Evolutionary conservation across 2,797 vertebrate genomes (phyloP).

Genomic region (Sebastes diaconus): DNA sequence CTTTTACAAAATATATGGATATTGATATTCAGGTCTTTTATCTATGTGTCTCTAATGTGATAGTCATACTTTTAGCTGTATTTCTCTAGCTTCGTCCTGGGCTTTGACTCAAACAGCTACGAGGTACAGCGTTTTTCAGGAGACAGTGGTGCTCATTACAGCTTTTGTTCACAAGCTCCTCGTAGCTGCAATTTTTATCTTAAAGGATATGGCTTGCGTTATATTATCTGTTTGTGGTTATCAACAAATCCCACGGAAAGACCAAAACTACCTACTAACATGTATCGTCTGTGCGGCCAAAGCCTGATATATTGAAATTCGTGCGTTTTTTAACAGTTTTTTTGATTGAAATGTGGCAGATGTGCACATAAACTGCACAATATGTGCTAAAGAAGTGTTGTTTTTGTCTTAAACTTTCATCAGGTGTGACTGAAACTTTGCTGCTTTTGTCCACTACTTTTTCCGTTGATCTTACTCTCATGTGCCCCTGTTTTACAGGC

Average conservation of each 20-base stretch:
- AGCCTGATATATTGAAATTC: background rate
- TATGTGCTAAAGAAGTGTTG: background rate
- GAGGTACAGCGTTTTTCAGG: slow-evolving; percentile 13
- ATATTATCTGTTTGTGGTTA: background rate
- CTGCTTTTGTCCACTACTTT: background rate
- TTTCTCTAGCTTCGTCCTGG: slow-evolving; percentile 59
- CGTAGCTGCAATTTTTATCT: background rate
- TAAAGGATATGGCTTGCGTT: background rate
- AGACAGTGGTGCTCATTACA: slow-evolving; percentile 25
- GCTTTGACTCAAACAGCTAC: slow-evolving; percentile 32
- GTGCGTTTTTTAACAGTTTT: background rate
- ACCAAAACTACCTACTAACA: background rate
- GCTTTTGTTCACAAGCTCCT: slow-evolving; percentile 19
- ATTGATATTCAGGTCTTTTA: slow-evolving; percentile 99
- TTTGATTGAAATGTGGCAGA: background rate
- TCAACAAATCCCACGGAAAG: slow-evolving; percentile 11
- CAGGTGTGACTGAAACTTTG: background rate
- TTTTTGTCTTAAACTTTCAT: background rate
- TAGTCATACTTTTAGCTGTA: slow-evolving; percentile 63
- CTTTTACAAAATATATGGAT: slow-evolving; percentile 86
- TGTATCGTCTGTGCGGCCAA: background rate
- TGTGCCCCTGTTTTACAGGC: background rate
- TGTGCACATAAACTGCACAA: background rate
- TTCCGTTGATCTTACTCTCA: background rate
- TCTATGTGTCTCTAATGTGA: slow-evolving; percentile 85